A percentile compares a stretch with the other conserved stretches of the same genome.
Conservation (phyloP, 2,888 invertebrate genomes). For the Apotomis turbidana region DNA sequence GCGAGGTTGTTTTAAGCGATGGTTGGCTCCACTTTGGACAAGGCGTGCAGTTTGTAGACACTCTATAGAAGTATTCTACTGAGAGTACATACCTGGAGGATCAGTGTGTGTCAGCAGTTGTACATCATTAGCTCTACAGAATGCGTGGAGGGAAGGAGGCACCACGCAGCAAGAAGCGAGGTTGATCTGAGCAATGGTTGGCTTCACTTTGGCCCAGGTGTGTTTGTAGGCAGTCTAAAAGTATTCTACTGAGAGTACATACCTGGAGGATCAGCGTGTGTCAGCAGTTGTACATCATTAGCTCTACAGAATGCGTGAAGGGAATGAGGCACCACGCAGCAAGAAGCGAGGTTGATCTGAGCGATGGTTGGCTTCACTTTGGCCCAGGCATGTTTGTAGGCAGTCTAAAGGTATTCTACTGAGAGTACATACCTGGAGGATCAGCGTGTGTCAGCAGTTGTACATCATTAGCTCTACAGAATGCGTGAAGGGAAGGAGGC, state of each 20-base stretch:
- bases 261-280: slow-evolving; percentile 97
- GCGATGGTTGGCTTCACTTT: slow-evolving; percentile 93
- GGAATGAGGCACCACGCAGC: slow-evolving; percentile 96
- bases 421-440: slow-evolving; percentile 87
- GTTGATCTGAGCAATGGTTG: slow-evolving; percentile 96
- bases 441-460: slow-evolving; percentile 98
- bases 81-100: slow-evolving; percentile 87
- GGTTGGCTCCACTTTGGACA: slow-evolving; percentile 91
- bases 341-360: slow-evolving; percentile 96
- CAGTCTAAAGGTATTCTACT: too few relatives aligned
- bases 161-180: slow-evolving; percentile 97
- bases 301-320: slow-evolving; percentile 95
- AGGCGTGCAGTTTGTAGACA: slow-evolving; percentile 90
- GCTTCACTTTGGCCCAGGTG: slow-evolving; percentile 90
- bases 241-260: slow-evolving; percentile 47
- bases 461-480: slow-evolving; percentile 95
- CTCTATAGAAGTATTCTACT: slow-evolving; percentile 54
- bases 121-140: slow-evolving; percentile 95
- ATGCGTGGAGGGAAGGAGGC: slow-evolving; percentile 94
- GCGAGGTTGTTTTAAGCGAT: slow-evolving; percentile 97
- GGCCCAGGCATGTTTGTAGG: slow-evolving; percentile 85
- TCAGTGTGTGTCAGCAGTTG: slow-evolving; percentile 98
- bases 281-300: slow-evolving; percentile 95
- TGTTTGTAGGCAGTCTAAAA: slow-evolving; percentile 79
- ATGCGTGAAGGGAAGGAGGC: slow-evolving; percentile 94